Conservation (phyloP, 1,140 invertebrate species). For the Paramacrobiotus metropolitanus region DNA sequence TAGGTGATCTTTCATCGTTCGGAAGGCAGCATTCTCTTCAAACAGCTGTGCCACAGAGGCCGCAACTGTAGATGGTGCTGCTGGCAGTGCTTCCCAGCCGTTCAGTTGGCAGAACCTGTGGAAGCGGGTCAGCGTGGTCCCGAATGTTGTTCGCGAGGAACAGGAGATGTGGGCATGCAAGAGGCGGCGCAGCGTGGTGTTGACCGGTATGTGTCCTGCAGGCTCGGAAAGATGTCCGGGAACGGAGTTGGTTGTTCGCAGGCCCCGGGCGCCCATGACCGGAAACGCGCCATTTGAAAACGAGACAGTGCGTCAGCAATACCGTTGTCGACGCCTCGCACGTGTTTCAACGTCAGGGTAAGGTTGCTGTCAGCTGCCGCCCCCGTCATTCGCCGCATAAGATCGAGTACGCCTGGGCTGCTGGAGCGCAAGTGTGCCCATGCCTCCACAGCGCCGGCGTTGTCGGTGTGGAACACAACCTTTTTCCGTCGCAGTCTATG, state of each 20-base stretch:
- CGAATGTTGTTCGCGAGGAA: not conserved
- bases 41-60: not conserved
- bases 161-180: not conserved
- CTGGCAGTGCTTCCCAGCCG: not conserved
- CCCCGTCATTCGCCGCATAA: not conserved
- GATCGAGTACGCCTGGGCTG: not conserved
- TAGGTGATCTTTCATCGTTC: not conserved
- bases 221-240: no score
- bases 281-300: not conserved
- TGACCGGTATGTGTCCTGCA: no score
- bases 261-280: not conserved
- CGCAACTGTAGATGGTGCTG: not conserved
- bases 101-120: not conserved
- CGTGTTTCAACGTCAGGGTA: not conserved
- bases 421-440: not conserved
- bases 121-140: not conserved
- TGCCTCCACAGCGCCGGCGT: not conserved
- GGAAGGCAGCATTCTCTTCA: not conserved
- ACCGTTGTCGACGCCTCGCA: not conserved
- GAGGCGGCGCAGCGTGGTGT: not conserved
- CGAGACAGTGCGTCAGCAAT: slow-evolving; percentile 2
- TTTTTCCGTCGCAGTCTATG: not conserved
- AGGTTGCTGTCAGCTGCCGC: not conserved
- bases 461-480: not conserved
- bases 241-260: not conserved